These are phyloP conservation scores for Sclerodermus sp. DNA, from an alignment of 2,888 invertebrate genomes.

Conservation along the genomic window DNA sequence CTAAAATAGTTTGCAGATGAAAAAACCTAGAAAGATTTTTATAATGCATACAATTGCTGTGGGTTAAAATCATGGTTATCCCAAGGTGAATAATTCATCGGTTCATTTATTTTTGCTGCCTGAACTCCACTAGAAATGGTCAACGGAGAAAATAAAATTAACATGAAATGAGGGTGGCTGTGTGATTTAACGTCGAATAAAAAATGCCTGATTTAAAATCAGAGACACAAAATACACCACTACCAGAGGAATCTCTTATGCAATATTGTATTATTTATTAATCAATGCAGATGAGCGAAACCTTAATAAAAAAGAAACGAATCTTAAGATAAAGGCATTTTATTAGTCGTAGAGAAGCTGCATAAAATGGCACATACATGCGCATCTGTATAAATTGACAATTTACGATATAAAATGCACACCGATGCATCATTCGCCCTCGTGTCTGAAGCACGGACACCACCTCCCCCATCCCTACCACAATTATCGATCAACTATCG, in stretches of 20 bases:
- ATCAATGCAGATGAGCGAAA: too few species aligned
- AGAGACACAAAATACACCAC: neutral
- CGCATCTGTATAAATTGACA: neutral
- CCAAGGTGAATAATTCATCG: conserved; percentile 28
- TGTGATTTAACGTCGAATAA: conserved; percentile 15
- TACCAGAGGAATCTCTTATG: neutral
- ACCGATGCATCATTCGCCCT: too few species aligned
- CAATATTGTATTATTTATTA: neutral
- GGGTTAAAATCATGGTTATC: conserved; percentile 26
- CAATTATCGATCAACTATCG: too few species aligned
- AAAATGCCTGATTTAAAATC: conserved; percentile 4
- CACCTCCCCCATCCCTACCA: too few species aligned
- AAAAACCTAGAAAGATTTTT: too few species aligned
- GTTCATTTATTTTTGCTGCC: conserved; percentile 18
- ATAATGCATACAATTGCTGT: conserved; percentile 17
- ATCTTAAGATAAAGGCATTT: too few species aligned
- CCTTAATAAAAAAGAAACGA: too few species aligned
- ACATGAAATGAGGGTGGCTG: conserved; percentile 14
- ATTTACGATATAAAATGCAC: too few species aligned
- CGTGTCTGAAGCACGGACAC: too few species aligned
- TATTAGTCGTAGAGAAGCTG: neutral
- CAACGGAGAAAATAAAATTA: conserved; percentile 24
- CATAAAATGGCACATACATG: neutral
- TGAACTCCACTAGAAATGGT: conserved; percentile 7
- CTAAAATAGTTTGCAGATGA: neutral